Evolutionary conservation across 2,113 vertebrate genomes (phyloP), one percentile per base, ranked within the genome.

Genomic region (Hippocampus zosterae): DNA sequence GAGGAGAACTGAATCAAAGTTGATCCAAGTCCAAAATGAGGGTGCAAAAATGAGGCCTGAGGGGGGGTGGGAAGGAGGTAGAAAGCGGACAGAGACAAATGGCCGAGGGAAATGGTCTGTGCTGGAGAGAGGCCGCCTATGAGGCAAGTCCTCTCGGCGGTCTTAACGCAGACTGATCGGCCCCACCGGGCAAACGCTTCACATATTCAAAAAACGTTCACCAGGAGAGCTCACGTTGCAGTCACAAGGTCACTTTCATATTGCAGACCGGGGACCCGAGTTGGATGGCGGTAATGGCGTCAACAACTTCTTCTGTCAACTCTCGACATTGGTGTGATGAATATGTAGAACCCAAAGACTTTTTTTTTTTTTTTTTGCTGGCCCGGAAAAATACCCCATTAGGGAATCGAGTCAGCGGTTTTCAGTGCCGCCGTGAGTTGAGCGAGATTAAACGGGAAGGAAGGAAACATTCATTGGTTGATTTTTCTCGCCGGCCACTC

Each of bases 11-110:
- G 59, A 83, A 87, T 81, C 76, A 81, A 84, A 85, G 77, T n/a
- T 55, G 52, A 55, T 0, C 52, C 9, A 13, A 68, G 76, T 67
- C 71, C 40, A 72, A 78, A 74, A 84, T 79, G 77, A 85, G 68
- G 69, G 77, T 80, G 81, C 67, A 71, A 87, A 80, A 74, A 82
- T 59, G 81, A 86, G 29, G 81, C 72, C 68, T 44, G 42, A 1
- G 75, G 73, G 67, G 61, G 73, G 27, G 69, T 68, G 71, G 75
- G 73, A 67, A 57, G 27, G 71, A 50, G 69, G 72, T 75, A 79
- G 82, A 75, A 84, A 83, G 2, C 72, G 84, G 84, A 90, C 88
- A 85, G 78, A 88, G 88, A 90, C 81, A 85, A 88, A 90, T 88
- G 82, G 78, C 73, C 78, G 60, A 23, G 73, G 85, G 87, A 88